Percentiles rank a stretch among this genome's conserved stretches.
Conservation (phyloP, 2,113 vertebrate genomes). For the Callaeas wilsoni region DNA sequence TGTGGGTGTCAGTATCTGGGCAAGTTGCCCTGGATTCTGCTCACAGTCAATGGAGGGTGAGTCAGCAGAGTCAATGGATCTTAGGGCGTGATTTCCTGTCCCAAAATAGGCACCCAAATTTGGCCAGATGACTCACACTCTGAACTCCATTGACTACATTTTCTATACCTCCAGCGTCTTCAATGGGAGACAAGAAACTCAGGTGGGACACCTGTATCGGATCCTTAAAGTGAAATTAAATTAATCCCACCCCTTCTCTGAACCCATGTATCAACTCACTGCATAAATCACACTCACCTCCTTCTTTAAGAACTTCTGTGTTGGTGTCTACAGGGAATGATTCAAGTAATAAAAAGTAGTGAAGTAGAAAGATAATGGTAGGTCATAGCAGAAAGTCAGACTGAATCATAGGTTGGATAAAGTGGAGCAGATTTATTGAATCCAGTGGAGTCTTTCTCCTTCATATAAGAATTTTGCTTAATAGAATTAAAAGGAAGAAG, state of each 20-base stretch:
- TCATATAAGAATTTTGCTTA: background rate
- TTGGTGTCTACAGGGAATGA: background rate
- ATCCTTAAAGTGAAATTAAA: background rate
- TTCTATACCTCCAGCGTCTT: background rate
- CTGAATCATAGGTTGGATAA: background rate
- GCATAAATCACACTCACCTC: background rate
- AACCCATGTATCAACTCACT: background rate
- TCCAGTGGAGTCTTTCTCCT: background rate
- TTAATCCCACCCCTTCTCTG: background rate
- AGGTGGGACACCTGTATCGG: background rate
- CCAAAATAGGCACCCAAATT: background rate
- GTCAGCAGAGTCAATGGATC: slow-evolving; percentile 28
- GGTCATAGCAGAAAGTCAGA: background rate
- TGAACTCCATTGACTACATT: background rate
- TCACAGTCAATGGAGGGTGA: slow-evolving; percentile 29
- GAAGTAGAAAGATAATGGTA: slow-evolving; percentile 1
- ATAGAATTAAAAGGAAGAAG: background rate
- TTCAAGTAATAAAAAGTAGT: background rate
- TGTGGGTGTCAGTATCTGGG: background rate
- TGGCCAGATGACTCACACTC: slow-evolving; percentile 15
- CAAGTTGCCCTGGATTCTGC: background rate
- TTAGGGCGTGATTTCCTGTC: background rate
- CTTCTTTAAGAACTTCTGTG: background rate
- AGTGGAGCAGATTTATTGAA: background rate
- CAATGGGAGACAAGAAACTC: background rate